Evolutionary conservation across 2,113 vertebrate genomes (phyloP).

Genomic region (Rhegmatorhina hoffmannsi): DNA sequence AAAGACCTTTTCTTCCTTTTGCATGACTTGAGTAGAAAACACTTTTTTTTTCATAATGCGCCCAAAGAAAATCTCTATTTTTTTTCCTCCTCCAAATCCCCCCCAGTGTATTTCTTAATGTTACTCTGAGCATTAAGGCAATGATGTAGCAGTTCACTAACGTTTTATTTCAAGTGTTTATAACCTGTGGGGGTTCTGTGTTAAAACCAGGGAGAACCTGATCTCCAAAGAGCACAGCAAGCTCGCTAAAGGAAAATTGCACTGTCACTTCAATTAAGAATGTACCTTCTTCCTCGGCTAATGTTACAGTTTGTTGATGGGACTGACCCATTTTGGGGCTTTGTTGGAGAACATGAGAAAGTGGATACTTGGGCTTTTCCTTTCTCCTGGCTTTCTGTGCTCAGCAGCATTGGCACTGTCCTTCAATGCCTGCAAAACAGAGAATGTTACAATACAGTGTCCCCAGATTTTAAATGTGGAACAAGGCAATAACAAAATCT

Average conservation of each 20-base stretch:
- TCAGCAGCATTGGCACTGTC: background rate
- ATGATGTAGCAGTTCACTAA: background rate
- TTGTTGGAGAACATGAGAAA: background rate
- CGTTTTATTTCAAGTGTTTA: background rate
- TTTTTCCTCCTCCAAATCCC: background rate
- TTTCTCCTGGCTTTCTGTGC: background rate
- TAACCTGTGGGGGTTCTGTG: background rate
- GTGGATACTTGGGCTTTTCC: background rate
- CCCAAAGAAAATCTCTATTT: background rate
- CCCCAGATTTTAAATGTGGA: background rate
- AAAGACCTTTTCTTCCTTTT: conserved; percentile 55
- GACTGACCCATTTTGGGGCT: background rate
- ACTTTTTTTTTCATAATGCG: background rate
- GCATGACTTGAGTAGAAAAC: conserved; percentile 56
- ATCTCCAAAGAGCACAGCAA: background rate
- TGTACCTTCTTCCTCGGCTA: background rate
- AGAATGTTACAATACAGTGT: background rate
- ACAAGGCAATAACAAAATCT: background rate
- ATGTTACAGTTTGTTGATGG: background rate
- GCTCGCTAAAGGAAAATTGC: background rate
- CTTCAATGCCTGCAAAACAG: background rate
- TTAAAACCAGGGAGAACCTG: background rate
- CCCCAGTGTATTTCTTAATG: background rate
- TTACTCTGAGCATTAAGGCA: background rate
- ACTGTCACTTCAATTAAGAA: background rate